A percentile compares a stretch with the other conserved stretches of the same genome.
These are phyloP conservation scores for Kradibia gibbosae DNA, from an alignment of 1,140 invertebrate species.

Conservation along the genomic window DNA sequence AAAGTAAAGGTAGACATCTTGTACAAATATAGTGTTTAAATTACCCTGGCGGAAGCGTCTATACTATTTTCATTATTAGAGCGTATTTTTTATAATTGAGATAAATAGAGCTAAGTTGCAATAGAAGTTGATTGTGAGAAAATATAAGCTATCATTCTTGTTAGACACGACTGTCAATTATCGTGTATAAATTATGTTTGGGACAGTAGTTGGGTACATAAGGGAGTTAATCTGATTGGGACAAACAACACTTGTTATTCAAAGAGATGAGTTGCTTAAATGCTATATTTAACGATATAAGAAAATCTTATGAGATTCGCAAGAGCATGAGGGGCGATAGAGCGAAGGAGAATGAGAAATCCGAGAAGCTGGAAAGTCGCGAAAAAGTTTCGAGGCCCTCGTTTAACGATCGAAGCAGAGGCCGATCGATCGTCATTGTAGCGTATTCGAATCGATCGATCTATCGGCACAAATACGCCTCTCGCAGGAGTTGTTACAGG, in stretches of 20 bases:
- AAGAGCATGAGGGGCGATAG: neutral
- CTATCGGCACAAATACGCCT: slow-evolving; percentile 42
- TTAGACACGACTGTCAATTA: neutral
- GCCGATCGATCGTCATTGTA: slow-evolving; percentile 55
- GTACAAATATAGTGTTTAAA: no score
- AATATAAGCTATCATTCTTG: neutral
- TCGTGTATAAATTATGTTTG: slow-evolving; percentile 35
- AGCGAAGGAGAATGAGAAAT: slow-evolving; percentile 21
- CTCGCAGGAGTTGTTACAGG: slow-evolving; percentile 43
- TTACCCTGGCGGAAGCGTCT: no score
- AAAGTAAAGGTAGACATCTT: no score
- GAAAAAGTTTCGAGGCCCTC: neutral
- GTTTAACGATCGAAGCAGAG: slow-evolving; percentile 48
- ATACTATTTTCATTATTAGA: no score
- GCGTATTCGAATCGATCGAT: slow-evolving; percentile 38
- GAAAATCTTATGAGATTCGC: slow-evolving; percentile 9
- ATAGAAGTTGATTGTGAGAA: slow-evolving; percentile 6
- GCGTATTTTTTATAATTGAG: no score
- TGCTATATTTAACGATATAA: slow-evolving; percentile 36
- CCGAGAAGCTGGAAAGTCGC: slow-evolving; percentile 47
- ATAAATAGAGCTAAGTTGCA: neutral
- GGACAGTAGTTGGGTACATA: slow-evolving; percentile 17
- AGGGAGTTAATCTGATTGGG: slow-evolving; percentile 20
- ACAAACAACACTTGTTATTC: slow-evolving; percentile 23
- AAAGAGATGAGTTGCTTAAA: slow-evolving; percentile 36